Conservation (phyloP, 2,797 vertebrate genomes). For the Oreochromis mossambicus region DNA sequence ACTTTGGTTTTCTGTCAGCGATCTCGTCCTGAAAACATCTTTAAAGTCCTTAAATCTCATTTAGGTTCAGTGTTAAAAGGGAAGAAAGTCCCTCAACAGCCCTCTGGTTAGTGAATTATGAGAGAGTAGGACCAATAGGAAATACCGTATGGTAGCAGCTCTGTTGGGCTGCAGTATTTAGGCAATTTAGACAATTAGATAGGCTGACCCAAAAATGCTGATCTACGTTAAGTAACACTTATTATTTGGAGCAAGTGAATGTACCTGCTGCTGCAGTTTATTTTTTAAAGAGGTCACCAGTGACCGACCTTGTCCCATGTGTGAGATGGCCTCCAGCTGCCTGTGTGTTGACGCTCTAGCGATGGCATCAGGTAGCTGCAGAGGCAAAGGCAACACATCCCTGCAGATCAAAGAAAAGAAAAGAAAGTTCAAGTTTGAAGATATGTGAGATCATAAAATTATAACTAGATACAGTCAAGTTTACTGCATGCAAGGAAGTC, state of each 20-base stretch:
- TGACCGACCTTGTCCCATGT: conserved; percentile 83
- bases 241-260: background rate
- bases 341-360: conserved; percentile 79
- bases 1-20: background rate
- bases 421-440: background rate
- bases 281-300: background rate
- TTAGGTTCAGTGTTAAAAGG: background rate
- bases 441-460: background rate
- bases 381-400: conserved; percentile 83
- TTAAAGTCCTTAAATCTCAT: background rate
- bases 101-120: background rate
- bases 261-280: background rate
- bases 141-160: background rate
- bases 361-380: conserved; percentile 86
- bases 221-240: background rate
- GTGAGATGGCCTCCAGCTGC: conserved; percentile 87
- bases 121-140: background rate
- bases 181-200: background rate
- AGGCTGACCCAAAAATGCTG: background rate
- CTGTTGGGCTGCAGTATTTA: background rate
- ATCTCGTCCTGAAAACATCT: background rate
- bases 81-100: background rate
- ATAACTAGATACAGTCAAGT: background rate
- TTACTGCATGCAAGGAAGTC: background rate
- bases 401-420: conserved; percentile 55